Conservation (phyloP, 2,113 vertebrate genomes). For the Pao palembangensis region DNA sequence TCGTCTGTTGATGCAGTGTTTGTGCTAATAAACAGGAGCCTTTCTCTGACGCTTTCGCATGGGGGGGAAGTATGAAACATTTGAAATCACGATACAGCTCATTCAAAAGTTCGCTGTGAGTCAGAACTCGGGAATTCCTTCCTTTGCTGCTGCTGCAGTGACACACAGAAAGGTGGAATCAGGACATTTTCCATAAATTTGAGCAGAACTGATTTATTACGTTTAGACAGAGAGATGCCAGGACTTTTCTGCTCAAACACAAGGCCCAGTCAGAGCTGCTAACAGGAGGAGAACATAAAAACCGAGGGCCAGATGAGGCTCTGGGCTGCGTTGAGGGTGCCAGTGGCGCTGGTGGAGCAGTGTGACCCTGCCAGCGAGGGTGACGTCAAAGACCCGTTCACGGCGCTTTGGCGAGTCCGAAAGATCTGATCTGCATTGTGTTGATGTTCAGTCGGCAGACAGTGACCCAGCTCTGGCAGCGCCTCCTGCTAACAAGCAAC, state of each 20-base stretch:
- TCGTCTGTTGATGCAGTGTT: too few species aligned
- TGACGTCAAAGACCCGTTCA: constrained; percentile 26
- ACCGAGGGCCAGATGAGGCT: constrained; percentile 60
- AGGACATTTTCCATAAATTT: constrained; percentile 49
- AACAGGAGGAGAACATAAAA: constrained; percentile 42
- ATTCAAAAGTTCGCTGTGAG: constrained; percentile 50
- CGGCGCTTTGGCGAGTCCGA: constrained; percentile 41
- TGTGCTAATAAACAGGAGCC: too few species aligned
- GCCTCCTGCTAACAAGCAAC: constrained; percentile 73
- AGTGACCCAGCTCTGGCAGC: constrained; percentile 60
- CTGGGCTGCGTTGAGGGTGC: constrained; percentile 28
- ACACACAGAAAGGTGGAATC: constrained; percentile 53
- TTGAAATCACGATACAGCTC: too few species aligned
- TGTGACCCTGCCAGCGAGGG: constrained; percentile 17
- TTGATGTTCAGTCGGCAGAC: constrained; percentile 48
- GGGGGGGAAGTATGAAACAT: too few species aligned
- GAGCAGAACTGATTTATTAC: constrained; percentile 57
- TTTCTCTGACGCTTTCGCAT: too few species aligned
- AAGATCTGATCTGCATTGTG: constrained; percentile 44
- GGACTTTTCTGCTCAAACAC: constrained; percentile 58
- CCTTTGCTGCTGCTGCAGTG: constrained; percentile 50
- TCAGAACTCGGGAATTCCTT: constrained; percentile 61
- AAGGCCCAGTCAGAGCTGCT: constrained; percentile 43
- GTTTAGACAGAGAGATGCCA: constrained; percentile 36
- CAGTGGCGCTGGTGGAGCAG: constrained; percentile 20